Conservation (phyloP, 2,113 vertebrate genomes). For the western clawed frog (Xenopus tropicalis) region UCB_Xtro_10.0 CM004446.2:116363501-116364000, state of each 20-base stretch:
- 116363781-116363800: neutral
- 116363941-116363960: no score
- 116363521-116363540: constrained; percentile 1
- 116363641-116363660: neutral
- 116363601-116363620: neutral
- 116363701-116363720: constrained; percentile 5
- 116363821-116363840: no score
- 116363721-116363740: neutral
- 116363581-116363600: neutral
- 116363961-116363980: no score
- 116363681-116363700: neutral
- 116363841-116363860: neutral
- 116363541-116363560: constrained; percentile 6
- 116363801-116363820: neutral
- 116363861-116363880: neutral
- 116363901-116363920: no score
- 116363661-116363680: neutral
- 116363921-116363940: no score
- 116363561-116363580: neutral
- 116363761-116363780: neutral
- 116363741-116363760: constrained; percentile 4
- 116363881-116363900: no score
- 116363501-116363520: neutral
- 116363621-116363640: constrained; percentile 6
- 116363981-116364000: no score